Percentiles rank a stretch among this genome's conserved stretches.
Evolutionary conservation across 2,113 vertebrate species (phyloP).

Genomic region (Reinhardtius hippoglossoides): DNA sequence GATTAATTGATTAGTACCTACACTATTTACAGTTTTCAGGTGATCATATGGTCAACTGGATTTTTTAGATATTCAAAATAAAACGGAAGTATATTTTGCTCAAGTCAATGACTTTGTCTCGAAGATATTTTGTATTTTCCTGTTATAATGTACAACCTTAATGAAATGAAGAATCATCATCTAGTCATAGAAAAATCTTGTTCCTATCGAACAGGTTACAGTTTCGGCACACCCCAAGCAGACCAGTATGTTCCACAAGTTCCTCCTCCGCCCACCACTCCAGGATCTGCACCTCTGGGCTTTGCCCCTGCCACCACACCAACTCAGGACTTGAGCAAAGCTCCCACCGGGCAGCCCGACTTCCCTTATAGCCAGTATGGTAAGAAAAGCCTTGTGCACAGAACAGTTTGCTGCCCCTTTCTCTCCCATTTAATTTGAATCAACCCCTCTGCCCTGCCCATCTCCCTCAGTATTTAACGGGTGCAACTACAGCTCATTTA

Average conservation of each 20-base stretch:
- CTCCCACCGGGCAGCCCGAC: conserved; percentile 93
- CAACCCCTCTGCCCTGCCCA: conserved; percentile 14
- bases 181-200: conserved; percentile 1
- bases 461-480: conserved; percentile 44
- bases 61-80: background rate
- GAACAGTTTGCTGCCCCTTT: conserved; percentile 42
- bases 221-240: conserved; percentile 93
- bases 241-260: conserved; percentile 96
- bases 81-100: too few species aligned
- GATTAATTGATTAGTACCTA: background rate
- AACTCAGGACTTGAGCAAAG: conserved; percentile 98
- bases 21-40: background rate
- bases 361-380: conserved; percentile 98
- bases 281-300: conserved; percentile 90
- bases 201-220: conserved; percentile 87
- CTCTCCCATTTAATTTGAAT: conserved; percentile 46
- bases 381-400: conserved; percentile 81
- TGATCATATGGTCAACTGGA: background rate
- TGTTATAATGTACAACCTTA: background rate
- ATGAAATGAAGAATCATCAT: background rate
- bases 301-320: conserved; percentile 96
- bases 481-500: conserved; percentile 45
- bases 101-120: background rate
- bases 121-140: background rate
- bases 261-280: conserved; percentile 93